Base-by-base conservation (phyloP, 1,140 invertebrate species). In the Zaprionus taronus region DNA sequence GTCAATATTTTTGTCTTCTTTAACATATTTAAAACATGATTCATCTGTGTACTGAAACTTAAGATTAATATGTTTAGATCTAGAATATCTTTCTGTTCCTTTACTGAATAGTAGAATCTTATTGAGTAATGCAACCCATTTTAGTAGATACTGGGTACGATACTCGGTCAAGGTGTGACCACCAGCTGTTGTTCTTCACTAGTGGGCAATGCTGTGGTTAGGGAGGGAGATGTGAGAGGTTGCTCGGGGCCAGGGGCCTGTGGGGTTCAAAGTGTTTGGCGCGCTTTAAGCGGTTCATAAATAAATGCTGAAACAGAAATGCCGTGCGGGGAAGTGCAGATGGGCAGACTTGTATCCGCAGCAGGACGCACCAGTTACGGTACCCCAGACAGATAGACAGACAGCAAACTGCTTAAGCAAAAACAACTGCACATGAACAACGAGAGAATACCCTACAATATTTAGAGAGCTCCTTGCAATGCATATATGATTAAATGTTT, bases 271-370 rank as follows among this genome's bases (percentile, higher is more conserved):
- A 89, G 84, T 84, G 84, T 90, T 89, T 89, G 84, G 72, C 78
- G 76, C 83, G 73, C 81, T 89, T 72, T 89, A 89, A 89, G 84
- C 84, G 84, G 72, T 80, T 89, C 84, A 89, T 89, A 89, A 89
- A 89, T 89, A 89, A 89, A 89, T 89, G 85, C 79, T 81, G 79
- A 89, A 89, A 90, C 85, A 85, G 80, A 89, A 90, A 85, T 83
- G 81, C 80, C 78, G 47, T 71, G 85, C 81, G 81, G 76, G 81
- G 72, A 75, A 72, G 68, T 68, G 24, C n/a, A 47, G 41, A 17
- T 17, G 36, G 64, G 34, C 41, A 58, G 63, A 31, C 22, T 60
- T 60, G 24, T 55, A 64, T 60, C 57, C 57, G 47, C 47, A 58
- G n/a, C 38, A 73, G 70, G 47, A 67, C 51, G 63, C 62, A 41